A percentile compares a stretch with the other conserved stretches of the same genome.
Conservation (phyloP, 2,113 vertebrate genomes). For the Thalassarche chlororhynchos region DNA sequence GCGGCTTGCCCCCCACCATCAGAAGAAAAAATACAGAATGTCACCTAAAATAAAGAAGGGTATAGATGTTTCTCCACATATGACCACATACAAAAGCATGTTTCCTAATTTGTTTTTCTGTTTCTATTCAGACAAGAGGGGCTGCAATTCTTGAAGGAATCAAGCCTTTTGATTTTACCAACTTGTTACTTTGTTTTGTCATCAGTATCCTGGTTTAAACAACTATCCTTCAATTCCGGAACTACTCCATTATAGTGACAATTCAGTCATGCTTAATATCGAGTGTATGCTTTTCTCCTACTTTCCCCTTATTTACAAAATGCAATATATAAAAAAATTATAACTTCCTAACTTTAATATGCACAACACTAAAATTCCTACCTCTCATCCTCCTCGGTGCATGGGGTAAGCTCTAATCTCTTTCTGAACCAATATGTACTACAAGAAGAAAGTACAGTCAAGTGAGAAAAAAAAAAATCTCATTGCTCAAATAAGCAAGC, state of each 20-base stretch:
- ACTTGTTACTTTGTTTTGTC: not conserved
- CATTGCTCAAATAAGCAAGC: not conserved
- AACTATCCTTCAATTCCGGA: not conserved
- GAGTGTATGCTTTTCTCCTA: not conserved
- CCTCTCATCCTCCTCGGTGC: not conserved
- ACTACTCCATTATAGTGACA: not conserved
- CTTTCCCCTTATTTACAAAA: not conserved
- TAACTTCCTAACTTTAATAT: not conserved
- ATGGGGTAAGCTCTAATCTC: not conserved
- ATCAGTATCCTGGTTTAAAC: not conserved
- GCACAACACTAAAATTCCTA: not conserved
- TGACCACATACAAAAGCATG: rapidly evolving
- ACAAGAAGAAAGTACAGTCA: conserved; percentile 26
- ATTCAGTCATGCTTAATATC: not conserved
- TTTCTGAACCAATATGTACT: not conserved
- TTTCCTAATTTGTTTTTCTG: not conserved
- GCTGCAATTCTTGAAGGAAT: not conserved
- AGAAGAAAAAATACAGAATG: not conserved
- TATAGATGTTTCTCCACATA: not conserved
- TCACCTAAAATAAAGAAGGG: not conserved
- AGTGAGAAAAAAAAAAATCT: conserved; percentile 21
- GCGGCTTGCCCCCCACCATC: not conserved
- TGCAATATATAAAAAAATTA: not conserved
- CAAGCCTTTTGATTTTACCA: not conserved
- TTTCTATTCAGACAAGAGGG: not conserved